Conservation (phyloP, 2,113 vertebrate species). For the Corvus hawaiiensis region DNA sequence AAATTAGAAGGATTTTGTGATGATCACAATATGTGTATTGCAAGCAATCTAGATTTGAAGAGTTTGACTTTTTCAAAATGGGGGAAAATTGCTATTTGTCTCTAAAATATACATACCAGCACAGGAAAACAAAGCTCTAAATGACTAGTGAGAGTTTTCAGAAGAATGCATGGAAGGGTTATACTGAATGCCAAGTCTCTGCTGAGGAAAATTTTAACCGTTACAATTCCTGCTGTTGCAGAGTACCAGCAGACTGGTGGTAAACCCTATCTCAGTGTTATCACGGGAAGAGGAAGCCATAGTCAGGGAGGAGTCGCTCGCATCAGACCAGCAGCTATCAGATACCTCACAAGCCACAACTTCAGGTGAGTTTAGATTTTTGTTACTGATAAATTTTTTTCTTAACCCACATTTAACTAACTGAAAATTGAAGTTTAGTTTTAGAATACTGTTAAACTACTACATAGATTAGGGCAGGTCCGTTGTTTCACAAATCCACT, state of each 20-base stretch:
- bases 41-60: not conserved
- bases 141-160: not conserved
- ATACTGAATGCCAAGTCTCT: not conserved
- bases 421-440: constrained; percentile 15
- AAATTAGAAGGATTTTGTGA: not conserved
- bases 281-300: constrained; percentile 97
- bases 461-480: not conserved
- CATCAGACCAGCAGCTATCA: constrained; percentile 91
- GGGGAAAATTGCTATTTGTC: not conserved
- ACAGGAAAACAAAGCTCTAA: not conserved
- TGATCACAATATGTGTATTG: not conserved
- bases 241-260: constrained; percentile 84
- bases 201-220: not conserved
- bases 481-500: not conserved
- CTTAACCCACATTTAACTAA: not conserved
- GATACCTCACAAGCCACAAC: constrained; percentile 90
- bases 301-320: constrained; percentile 95
- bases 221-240: constrained; percentile 69
- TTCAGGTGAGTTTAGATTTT: constrained; percentile 81
- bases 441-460: not conserved
- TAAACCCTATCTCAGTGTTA: constrained; percentile 87
- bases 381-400: not conserved
- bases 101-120: not conserved
- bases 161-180: not conserved
- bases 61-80: not conserved